Evolutionary conservation across 2,888 invertebrate genomes (phyloP).

Genomic region (Tubulanus polymorphus): DNA sequence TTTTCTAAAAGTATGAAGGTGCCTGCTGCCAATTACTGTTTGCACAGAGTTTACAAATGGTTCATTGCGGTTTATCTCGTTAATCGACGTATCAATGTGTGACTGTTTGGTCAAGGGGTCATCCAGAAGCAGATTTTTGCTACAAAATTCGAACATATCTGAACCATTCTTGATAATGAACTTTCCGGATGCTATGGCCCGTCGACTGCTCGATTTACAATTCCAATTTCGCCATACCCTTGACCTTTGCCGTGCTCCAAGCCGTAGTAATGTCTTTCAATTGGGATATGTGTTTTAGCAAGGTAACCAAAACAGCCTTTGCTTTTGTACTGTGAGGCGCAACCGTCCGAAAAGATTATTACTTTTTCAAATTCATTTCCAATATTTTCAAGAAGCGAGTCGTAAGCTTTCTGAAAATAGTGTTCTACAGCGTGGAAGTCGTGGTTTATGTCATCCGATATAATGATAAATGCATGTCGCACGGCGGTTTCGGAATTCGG

Average conservation of each 20-base stretch:
- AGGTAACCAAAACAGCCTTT: not conserved
- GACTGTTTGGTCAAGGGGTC: not conserved
- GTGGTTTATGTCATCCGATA: constrained; percentile 20
- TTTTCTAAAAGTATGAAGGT: too few relatives aligned
- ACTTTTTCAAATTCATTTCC: not conserved
- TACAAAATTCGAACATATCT: not conserved
- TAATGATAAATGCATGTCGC: constrained; percentile 10
- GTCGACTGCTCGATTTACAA: not conserved
- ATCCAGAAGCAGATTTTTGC: not conserved
- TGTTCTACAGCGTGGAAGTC: constrained; percentile 20
- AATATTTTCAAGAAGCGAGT: not conserved
- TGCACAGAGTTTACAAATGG: too few relatives aligned
- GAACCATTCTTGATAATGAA: not conserved
- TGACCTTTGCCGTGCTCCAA: constrained; percentile 5
- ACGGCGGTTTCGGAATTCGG: constrained; percentile 5
- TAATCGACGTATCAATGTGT: not conserved
- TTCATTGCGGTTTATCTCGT: not conserved
- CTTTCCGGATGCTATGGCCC: not conserved
- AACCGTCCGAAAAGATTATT: constrained; percentile 1
- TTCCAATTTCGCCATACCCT: constrained; percentile 3
- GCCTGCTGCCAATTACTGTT: too few relatives aligned
- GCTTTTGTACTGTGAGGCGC: constrained; percentile 5
- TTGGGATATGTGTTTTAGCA: not conserved
- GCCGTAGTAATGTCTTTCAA: not conserved
- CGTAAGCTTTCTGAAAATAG: constrained; percentile 4